phyloP scores from a whole-genome alignment of 2,888 invertebrate genomes.

The Branchipolynoe longqiensis region DNA sequence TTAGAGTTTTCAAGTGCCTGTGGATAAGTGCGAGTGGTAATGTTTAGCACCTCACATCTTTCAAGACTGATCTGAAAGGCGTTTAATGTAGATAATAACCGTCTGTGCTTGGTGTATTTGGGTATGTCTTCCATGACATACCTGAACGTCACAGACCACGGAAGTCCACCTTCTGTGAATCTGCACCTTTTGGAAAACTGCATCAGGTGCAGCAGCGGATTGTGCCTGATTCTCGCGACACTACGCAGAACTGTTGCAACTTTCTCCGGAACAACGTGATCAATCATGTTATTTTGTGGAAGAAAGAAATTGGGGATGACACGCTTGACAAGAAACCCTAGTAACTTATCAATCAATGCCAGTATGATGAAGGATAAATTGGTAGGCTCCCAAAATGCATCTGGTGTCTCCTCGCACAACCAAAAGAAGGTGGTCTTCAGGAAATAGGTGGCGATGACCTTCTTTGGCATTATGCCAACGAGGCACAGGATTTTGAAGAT shows the following conservation, averaged over 20 bases:
- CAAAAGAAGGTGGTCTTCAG: constrained; percentile 12
- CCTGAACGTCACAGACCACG: neutral
- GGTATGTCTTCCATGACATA: neutral
- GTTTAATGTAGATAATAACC: neutral
- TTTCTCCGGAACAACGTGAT: constrained; percentile 1
- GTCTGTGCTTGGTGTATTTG: neutral
- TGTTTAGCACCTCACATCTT: neutral
- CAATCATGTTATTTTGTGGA: neutral
- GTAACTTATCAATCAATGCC: neutral
- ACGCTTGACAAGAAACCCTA: neutral
- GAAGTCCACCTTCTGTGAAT: neutral
- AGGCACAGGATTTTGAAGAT: neutral
- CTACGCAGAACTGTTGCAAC: neutral
- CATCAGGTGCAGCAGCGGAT: constrained; percentile 4
- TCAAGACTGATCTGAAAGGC: neutral
- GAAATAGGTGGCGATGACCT: constrained; percentile 6
- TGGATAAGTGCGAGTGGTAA: neutral
- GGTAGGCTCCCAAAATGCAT: neutral
- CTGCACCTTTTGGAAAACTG: neutral
- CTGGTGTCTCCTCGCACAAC: neutral
- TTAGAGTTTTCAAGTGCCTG: neutral
- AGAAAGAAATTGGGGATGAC: constrained; percentile 5
- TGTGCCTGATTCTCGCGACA: neutral
- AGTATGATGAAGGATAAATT: constrained; percentile 9
- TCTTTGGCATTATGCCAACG: neutral